Percentiles rank a stretch among this genome's conserved stretches.
phyloP scores from a whole-genome alignment of 1,140 invertebrate species.

The Teleopsis dalmanni region DNA sequence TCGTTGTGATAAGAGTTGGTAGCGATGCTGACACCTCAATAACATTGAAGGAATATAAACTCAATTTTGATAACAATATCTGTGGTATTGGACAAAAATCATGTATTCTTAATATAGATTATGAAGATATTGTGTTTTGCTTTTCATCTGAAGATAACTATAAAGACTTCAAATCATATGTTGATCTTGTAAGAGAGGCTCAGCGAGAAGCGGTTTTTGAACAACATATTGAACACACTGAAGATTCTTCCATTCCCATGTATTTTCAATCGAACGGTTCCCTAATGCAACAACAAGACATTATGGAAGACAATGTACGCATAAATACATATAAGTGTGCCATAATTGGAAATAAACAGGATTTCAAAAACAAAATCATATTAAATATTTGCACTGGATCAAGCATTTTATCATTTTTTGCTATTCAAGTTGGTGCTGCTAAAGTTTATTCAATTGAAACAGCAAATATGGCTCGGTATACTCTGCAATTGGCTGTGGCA shows the following conservation, averaged over 20 bases:
- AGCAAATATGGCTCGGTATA: conserved; percentile 95
- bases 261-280: conserved; percentile 99
- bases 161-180: conserved; percentile 68
- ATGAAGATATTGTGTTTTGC: conserved; percentile 34
- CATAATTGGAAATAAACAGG: conserved; percentile 85
- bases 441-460: conserved; percentile 98
- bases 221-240: conserved; percentile 92
- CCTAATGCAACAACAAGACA: conserved; percentile 98
- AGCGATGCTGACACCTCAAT: conserved; percentile 23
- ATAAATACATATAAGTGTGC: conserved; percentile 98
- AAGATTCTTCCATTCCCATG: conserved; percentile 93
- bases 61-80: conserved; percentile 33
- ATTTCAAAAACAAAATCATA: conserved; percentile 90
- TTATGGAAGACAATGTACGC: conserved; percentile 98
- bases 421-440: conserved; percentile 91
- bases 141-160: conserved; percentile 52
- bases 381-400: conserved; percentile 96
- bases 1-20: no score
- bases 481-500: conserved; percentile 81
- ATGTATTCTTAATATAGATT: conserved; percentile 33
- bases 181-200: conserved; percentile 69
- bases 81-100: conserved; percentile 31
- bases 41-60: conserved; percentile 36
- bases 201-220: conserved; percentile 81
- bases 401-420: conserved; percentile 97